A percentile compares a stretch with the other conserved stretches of the same genome.
phyloP scores from a whole-genome alignment of 2,113 vertebrate genomes.

The Pluvianellus socialis region DNA sequence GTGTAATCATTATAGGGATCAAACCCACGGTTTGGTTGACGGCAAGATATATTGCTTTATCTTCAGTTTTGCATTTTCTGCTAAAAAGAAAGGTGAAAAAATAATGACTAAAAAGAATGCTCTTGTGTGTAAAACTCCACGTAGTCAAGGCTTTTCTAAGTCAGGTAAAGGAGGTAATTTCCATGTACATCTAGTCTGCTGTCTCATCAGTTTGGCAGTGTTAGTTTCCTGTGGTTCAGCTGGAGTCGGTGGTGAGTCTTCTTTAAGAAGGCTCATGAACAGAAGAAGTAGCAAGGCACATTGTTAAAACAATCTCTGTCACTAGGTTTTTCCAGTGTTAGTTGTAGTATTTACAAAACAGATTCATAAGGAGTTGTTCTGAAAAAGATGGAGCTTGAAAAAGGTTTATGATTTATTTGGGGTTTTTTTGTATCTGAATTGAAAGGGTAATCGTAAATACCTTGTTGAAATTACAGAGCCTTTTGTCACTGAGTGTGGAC shows the following conservation, averaged over 20 bases:
- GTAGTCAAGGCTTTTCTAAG: neutral
- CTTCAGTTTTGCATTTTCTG: neutral
- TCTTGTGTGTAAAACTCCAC: neutral
- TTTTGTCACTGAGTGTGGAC: neutral
- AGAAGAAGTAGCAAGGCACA: neutral
- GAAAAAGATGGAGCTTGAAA: neutral
- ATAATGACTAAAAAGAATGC: neutral
- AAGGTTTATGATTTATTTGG: fast-evolving
- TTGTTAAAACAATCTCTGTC: neutral
- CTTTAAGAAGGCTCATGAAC: neutral
- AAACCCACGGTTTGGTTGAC: neutral
- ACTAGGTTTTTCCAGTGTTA: neutral
- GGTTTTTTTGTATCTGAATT: neutral
- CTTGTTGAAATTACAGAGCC: neutral
- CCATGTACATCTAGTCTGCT: neutral
- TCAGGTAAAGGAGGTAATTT: neutral
- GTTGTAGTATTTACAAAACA: neutral
- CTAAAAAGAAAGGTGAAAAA: neutral
- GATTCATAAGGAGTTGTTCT: neutral
- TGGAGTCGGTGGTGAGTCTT: neutral
- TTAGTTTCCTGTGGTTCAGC: neutral
- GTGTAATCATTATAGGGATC: neutral
- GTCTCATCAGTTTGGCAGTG: neutral
- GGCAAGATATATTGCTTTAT: neutral
- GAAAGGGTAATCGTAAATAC: neutral